Percentiles rank a stretch among this genome's conserved stretches.
Evolutionary conservation across 2,797 vertebrate genomes (phyloP).

Genomic region (Cossypha caffra): DNA sequence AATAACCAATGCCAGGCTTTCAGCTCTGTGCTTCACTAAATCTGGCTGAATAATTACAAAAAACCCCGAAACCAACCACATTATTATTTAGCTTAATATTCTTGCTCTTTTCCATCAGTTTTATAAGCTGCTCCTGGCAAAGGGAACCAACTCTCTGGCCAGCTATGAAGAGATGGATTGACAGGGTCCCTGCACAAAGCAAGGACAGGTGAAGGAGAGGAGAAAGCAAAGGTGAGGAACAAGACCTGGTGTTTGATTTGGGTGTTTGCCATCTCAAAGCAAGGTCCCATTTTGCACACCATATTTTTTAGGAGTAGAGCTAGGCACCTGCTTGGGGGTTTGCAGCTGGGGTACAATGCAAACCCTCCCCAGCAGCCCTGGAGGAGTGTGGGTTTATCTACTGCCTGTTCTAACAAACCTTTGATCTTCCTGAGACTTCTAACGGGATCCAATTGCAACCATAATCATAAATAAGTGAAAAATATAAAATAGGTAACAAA

Average conservation of each 20-base stretch:
- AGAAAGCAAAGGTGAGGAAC: not conserved
- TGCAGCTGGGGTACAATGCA: not conserved
- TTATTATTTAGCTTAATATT: not conserved
- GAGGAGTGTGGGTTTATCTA: not conserved
- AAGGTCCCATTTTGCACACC: not conserved
- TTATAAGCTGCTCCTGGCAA: slow-evolving; percentile 20
- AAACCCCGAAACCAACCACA: not conserved
- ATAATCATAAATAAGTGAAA: slow-evolving; percentile 43
- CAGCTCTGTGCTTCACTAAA: not conserved
- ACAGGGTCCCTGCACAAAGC: not conserved
- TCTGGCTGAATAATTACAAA: not conserved
- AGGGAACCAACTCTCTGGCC: not conserved
- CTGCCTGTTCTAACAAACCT: not conserved
- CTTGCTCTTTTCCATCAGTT: not conserved
- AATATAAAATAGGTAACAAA: slow-evolving; percentile 36
- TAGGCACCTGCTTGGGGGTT: not conserved
- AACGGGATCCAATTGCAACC: not conserved
- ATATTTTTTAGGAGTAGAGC: not conserved
- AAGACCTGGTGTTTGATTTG: not conserved
- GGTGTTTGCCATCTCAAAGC: not conserved
- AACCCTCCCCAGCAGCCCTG: not conserved
- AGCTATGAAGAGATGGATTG: not conserved
- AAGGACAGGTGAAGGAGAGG: slow-evolving; percentile 22
- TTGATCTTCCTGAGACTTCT: slow-evolving; percentile 22
- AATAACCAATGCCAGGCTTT: not conserved